Evolutionary conservation across 2,888 invertebrate genomes (phyloP).

Genomic region (Pristionchus mayeri): DNA sequence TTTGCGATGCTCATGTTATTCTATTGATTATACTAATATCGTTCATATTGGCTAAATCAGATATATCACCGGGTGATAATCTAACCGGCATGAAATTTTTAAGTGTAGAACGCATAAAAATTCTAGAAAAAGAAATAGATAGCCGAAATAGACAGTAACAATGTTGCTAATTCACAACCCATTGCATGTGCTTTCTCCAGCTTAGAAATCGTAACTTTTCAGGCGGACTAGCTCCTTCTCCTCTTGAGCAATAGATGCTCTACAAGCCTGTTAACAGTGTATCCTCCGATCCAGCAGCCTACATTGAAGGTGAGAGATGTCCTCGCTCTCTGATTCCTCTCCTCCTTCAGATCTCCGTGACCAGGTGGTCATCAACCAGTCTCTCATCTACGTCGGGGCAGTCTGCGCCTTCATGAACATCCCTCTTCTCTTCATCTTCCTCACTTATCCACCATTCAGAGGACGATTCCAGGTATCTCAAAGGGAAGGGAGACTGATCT

Average conservation of each 20-base stretch:
- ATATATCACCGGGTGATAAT: no score
- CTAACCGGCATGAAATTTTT: no score
- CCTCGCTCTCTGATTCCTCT: neutral
- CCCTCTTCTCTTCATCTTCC: conserved; percentile 46
- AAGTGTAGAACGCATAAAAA: no score
- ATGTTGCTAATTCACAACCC: no score
- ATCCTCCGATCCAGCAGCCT: neutral
- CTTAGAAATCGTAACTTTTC: neutral
- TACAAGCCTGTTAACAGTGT: neutral
- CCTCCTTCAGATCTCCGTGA: neutral
- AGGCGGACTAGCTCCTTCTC: neutral
- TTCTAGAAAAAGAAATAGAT: no score
- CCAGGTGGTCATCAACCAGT: conserved; percentile 21
- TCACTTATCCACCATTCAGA: conserved; percentile 26
- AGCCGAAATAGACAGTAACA: no score
- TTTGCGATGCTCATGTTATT: no score
- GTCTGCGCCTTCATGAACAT: conserved; percentile 27
- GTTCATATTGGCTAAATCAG: no score
- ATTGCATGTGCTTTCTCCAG: neutral
- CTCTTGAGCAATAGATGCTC: neutral
- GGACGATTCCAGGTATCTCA: conserved; percentile 29
- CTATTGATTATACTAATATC: no score
- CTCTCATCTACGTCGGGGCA: conserved; percentile 39
- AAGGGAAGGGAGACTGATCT: no score
- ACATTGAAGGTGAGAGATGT: neutral